Conservation (phyloP, 2,888 invertebrate species). For the Nymphalis polychloros region DNA sequence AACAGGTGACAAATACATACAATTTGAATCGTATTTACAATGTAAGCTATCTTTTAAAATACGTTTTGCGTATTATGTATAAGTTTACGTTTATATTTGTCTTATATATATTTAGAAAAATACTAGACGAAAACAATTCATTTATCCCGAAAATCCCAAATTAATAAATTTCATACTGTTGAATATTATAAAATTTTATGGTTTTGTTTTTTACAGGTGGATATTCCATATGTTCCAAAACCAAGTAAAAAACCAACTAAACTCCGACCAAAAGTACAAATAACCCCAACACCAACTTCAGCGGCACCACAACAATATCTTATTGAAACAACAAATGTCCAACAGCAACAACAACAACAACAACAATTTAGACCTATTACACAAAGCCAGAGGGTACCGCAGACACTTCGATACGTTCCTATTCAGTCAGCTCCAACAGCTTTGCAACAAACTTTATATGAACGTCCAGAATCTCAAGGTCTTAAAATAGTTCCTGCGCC, state of each 20-base stretch:
- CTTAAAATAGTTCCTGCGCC: slow-evolving; percentile 75
- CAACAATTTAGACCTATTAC: slow-evolving; percentile 54
- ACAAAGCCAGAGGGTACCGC: slow-evolving; percentile 59
- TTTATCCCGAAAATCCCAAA: too few relatives aligned
- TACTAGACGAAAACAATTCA: too few relatives aligned
- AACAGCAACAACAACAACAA: slow-evolving; percentile 54
- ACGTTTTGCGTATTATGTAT: neutral
- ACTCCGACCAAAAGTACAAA: slow-evolving; percentile 63
- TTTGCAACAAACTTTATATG: slow-evolving; percentile 59
- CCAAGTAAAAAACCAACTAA: slow-evolving; percentile 71
- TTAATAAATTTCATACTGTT: too few relatives aligned
- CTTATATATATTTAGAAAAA: too few relatives aligned
- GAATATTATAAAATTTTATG: too few relatives aligned
- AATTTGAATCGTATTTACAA: neutral
- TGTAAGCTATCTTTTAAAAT: too few relatives aligned
- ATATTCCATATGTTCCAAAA: slow-evolving; percentile 66
- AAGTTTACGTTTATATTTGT: neutral
- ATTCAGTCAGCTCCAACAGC: slow-evolving; percentile 53
- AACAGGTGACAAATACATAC: slow-evolving; percentile 47
- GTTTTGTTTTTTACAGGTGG: slow-evolving; percentile 58
- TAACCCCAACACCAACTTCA: slow-evolving; percentile 55
- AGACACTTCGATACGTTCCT: slow-evolving; percentile 61
- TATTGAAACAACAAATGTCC: slow-evolving; percentile 76
- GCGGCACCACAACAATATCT: slow-evolving; percentile 75
- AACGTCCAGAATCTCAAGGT: slow-evolving; percentile 70